Evolutionary conservation across 2,113 vertebrate species (phyloP), one percentile per base, ranked within the genome.

Genomic region (Irena cyanogastra): DNA sequence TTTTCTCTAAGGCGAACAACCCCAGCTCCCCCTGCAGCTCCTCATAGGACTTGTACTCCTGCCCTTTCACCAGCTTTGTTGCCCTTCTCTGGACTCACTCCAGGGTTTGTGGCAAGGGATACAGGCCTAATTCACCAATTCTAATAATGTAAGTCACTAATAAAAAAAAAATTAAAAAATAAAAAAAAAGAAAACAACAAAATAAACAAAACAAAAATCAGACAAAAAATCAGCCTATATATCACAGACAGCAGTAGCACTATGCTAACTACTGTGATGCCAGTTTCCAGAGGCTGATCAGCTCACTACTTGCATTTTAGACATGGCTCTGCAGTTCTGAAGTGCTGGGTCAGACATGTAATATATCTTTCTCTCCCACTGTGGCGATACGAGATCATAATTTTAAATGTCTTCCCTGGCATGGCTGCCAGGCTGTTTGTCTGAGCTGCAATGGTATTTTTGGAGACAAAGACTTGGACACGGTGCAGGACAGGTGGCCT

Each of bases 371-470:
- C 86, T 87, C 63, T 95, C 91, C 89, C 85, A 79, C 66, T 89
- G 76, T 31, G 76, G 94, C 82, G 6, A 79, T 83, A 96, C 2
- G 0, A 87, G 94, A 93, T 90, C 24, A 14, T 95, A 9, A 83
- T 90, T 93, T 93, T 78, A 87, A 92, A 96, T 92, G 94, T 92
- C 69, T 97, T 95, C 94, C 95, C 95, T 97, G 63, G 91, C 85
- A 94, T 24, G 78, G 75, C 85, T 94, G 94, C 96, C 91, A 96
- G 88, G 79, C 79, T 91, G 86, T 80, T 96, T 88, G 83, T 94
- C 89, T 95, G 93, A 97, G 84, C 93, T 88, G 81, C 92, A 94
- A 72, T 95, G 76, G 85, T 97, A 97, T 97, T 97, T 97, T 96
- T 97, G 96, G 96, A 97, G 96, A 94, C 94, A 96, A 96, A 94